Evolutionary conservation across 1,140 invertebrate genomes (phyloP).

Genomic region (Penaeus chinensis): DNA sequence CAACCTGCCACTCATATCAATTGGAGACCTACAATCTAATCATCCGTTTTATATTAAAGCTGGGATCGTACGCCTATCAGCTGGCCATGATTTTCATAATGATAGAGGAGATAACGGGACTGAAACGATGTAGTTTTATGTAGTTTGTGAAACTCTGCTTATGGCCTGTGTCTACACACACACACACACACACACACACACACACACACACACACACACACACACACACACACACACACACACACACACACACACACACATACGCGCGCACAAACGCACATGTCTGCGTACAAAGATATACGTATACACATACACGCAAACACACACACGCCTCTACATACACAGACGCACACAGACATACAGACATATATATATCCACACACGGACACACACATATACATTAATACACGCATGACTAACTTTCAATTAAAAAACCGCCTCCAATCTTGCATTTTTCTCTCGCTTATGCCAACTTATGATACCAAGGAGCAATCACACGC

Average conservation of each 20-base stretch:
- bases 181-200: not conserved
- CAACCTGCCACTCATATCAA: no score
- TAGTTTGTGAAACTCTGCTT: no score
- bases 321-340: not conserved
- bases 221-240: conserved; percentile 10
- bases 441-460: not conserved
- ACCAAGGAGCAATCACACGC: no score
- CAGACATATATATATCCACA: not conserved
- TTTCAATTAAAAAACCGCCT: not conserved
- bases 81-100: no score
- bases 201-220: conserved; percentile 18
- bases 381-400: not conserved
- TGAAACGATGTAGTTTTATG: no score
- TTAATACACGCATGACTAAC: not conserved
- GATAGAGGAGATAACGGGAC: no score
- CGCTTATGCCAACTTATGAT: no score
- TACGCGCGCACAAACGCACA: conserved; percentile 11
- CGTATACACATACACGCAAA: not conserved
- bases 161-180: not conserved
- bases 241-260: conserved; percentile 23
- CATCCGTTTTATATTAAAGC: no score
- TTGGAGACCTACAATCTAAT: no score
- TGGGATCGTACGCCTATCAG: no score
- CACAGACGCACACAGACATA: conserved; percentile 12
- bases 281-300: not conserved